Conservation (phyloP, 1,140 invertebrate species). For the Bombus balteatus region DNA sequence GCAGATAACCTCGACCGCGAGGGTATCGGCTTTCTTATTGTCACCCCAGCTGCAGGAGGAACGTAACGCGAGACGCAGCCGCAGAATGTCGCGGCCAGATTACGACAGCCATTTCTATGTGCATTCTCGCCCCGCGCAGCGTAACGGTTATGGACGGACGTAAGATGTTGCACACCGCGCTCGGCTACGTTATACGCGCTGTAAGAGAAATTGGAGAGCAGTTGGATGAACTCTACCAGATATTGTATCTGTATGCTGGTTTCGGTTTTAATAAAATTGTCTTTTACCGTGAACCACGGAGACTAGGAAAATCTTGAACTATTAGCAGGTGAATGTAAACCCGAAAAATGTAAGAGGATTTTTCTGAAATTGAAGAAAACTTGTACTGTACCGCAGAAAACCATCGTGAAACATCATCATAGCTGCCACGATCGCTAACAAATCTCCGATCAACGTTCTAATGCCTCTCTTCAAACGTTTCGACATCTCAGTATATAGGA, state of each 20-base stretch:
- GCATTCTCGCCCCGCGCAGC: background rate
- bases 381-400: too few species aligned
- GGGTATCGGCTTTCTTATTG: slow-evolving; percentile 64
- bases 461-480: too few species aligned
- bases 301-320: background rate
- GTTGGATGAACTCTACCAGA: background rate
- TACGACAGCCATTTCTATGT: slow-evolving; percentile 42
- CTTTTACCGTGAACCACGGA: background rate
- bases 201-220: background rate
- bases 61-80: slow-evolving; percentile 58
- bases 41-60: slow-evolving; percentile 30
- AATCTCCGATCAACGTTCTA: too few species aligned
- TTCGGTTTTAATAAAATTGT: background rate
- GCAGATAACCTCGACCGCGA: slow-evolving; percentile 43
- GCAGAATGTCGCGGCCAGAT: slow-evolving; percentile 39
- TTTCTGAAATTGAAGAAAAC: too few species aligned
- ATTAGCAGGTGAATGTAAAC: too few species aligned
- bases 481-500: too few species aligned
- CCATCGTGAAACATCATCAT: too few species aligned
- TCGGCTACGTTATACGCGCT: too few species aligned
- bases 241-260: background rate
- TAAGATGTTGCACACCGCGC: slow-evolving; percentile 1
- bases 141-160: slow-evolving; percentile 24
- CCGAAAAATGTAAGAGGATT: too few species aligned
- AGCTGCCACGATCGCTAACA: too few species aligned